Conservation (phyloP, 2,797 vertebrate species). For the Pagetopsis macropterus region DNA sequence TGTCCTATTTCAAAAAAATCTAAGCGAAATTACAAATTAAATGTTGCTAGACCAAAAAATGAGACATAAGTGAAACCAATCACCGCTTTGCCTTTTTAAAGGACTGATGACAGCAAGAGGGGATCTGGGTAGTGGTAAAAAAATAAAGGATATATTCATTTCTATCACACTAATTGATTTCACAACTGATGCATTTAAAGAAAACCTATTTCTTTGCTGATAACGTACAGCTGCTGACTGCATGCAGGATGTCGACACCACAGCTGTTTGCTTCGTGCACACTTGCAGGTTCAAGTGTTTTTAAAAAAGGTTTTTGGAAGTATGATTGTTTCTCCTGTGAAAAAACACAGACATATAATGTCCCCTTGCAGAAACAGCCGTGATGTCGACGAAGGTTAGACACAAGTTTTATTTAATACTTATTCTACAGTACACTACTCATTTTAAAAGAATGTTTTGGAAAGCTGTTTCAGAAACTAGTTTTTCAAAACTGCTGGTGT, state of each 20-base stretch:
- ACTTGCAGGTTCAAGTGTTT: conserved; percentile 81
- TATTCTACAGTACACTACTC: conserved; percentile 10
- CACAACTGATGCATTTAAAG: conserved; percentile 55
- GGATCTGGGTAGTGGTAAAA: conserved; percentile 60
- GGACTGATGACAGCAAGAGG: conserved; percentile 82
- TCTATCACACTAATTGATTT: conserved; percentile 65
- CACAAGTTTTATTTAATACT: conserved; percentile 39
- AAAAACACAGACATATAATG: conserved; percentile 25
- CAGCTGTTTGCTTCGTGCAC: conserved; percentile 64
- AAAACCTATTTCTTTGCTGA: conserved; percentile 56
- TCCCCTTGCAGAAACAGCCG: conserved; percentile 35
- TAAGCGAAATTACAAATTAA: conserved; percentile 80
- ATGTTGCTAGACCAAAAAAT: conserved; percentile 94
- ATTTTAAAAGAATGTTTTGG: conserved; percentile 20
- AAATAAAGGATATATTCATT: conserved; percentile 58
- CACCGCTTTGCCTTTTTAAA: conserved; percentile 98
- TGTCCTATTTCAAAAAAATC: conserved; percentile 91
- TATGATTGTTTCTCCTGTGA: conserved; percentile 20
- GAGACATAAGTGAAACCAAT: conserved; percentile 86
- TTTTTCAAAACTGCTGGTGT: conserved; percentile 45
- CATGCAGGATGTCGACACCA: conserved; percentile 51
- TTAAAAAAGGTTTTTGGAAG: conserved; percentile 25
- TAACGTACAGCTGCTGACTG: conserved; percentile 48
- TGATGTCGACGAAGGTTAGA: conserved; percentile 24
- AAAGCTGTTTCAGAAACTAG: conserved; percentile 16